phyloP scores from a whole-genome alignment of 37 sponge, comb jelly and placozoan species.

The Bolinopsis microptera region DNA sequence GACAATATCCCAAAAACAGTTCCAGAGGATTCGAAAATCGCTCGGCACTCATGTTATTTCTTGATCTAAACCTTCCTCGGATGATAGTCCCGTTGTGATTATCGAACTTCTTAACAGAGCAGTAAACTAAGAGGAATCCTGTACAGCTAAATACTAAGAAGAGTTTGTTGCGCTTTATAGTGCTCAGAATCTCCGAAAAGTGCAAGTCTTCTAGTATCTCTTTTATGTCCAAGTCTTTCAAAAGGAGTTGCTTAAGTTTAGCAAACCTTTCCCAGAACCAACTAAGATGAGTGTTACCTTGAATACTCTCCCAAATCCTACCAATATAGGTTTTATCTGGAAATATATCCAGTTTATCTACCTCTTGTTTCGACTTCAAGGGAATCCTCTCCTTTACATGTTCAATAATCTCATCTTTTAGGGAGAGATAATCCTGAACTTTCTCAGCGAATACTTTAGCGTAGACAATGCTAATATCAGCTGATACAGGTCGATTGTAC shows the following conservation, averaged over 20 bases:
- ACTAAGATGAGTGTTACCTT: background rate
- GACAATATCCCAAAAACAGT: background rate
- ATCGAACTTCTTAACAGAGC: background rate
- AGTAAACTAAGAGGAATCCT: slow-evolving; percentile 26
- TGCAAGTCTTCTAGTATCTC: no score
- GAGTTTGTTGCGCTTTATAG: background rate
- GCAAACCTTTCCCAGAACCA: no score
- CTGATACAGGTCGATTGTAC: background rate
- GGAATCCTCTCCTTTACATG: background rate
- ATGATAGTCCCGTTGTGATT: background rate
- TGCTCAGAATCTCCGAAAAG: background rate
- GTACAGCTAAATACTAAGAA: background rate
- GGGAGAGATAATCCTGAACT: background rate
- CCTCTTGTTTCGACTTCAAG: background rate
- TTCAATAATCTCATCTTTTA: background rate
- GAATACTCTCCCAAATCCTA: background rate
- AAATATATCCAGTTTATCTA: background rate
- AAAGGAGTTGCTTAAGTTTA: no score
- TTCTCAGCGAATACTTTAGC: background rate
- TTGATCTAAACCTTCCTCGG: background rate
- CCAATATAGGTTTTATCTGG: background rate
- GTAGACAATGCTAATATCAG: background rate
- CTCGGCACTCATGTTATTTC: background rate
- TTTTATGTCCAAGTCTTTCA: no score
- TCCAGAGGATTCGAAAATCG: background rate